Conservation (phyloP, 2,113 vertebrate genomes). For the Neotragus pygmaeus region DNA sequence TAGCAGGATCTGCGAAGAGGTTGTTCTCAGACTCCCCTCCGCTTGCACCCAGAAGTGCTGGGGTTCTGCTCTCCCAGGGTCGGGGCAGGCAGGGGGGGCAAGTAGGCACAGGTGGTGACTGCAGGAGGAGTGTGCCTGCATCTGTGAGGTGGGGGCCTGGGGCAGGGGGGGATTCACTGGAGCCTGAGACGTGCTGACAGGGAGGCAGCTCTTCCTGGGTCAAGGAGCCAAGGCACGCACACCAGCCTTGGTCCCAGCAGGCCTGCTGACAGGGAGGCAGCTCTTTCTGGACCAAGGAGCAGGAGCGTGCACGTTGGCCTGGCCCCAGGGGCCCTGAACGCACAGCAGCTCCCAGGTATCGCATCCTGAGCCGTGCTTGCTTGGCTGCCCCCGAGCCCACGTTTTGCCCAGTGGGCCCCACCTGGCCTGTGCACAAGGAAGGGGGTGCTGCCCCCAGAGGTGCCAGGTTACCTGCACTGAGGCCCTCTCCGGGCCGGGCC, state of each 20-base stretch:
- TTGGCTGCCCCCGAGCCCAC: rapidly evolving
- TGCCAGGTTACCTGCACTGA: background rate
- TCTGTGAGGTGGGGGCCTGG: background rate
- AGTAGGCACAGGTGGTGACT: background rate
- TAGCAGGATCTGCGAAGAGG: background rate
- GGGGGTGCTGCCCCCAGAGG: background rate
- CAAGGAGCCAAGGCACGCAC: no score
- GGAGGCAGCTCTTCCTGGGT: background rate
- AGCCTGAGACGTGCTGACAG: background rate
- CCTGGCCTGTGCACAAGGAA: background rate
- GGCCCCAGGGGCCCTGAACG: background rate
- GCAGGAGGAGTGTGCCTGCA: background rate
- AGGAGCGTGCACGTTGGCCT: rapidly evolving
- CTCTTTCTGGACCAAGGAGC: background rate
- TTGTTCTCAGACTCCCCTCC: background rate
- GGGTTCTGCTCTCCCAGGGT: background rate
- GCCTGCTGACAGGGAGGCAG: background rate
- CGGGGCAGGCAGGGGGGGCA: background rate
- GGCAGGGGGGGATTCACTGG: background rate
- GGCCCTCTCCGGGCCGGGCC: slow-evolving; percentile 39
- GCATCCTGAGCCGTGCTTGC: background rate
- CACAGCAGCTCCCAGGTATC: background rate
- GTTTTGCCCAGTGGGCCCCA: background rate
- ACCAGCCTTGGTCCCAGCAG: background rate
- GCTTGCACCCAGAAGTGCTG: background rate